A percentile compares a stretch with the other conserved stretches of the same genome.
These are phyloP conservation scores for Hoplias malabaricus DNA, from an alignment of 2,113 vertebrate species.

Conservation along the genomic window DNA sequence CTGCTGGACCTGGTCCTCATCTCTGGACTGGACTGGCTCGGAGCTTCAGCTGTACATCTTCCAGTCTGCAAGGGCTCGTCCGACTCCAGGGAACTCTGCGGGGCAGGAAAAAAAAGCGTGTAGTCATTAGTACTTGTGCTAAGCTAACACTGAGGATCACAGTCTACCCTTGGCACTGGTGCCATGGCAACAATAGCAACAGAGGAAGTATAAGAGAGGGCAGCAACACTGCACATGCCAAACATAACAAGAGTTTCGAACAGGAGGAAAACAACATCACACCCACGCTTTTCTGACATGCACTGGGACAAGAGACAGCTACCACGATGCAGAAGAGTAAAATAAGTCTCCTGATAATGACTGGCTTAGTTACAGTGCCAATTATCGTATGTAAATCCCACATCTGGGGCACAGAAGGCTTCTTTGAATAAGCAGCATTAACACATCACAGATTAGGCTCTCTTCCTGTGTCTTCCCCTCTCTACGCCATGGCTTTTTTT, in stretches of 20 bases:
- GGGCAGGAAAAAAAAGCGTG: slow-evolving; percentile 40
- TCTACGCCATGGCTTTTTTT: background rate
- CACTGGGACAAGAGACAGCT: slow-evolving; percentile 6
- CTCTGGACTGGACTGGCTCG: slow-evolving; percentile 51
- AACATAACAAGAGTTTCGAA: slow-evolving; percentile 9
- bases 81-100: slow-evolving; percentile 68
- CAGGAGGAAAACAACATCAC: slow-evolving; percentile 39
- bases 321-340: slow-evolving; percentile 51
- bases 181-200: slow-evolving; percentile 56
- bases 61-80: slow-evolving; percentile 61
- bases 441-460: slow-evolving; percentile 51
- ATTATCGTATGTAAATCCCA: slow-evolving; percentile 69
- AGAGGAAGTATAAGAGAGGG: slow-evolving; percentile 40
- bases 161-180: slow-evolving; percentile 18
- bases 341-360: slow-evolving; percentile 54
- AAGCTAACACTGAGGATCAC: slow-evolving; percentile 43
- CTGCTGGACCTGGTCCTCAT: slow-evolving; percentile 59
- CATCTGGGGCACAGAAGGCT: slow-evolving; percentile 45
- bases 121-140: slow-evolving; percentile 20
- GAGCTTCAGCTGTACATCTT: slow-evolving; percentile 48
- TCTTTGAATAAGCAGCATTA: slow-evolving; percentile 59
- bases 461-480: slow-evolving; percentile 11
- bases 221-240: slow-evolving; percentile 44
- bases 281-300: background rate
- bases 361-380: slow-evolving; percentile 58